Evolutionary conservation across 35 echinoderm and acorn worm genomes (phyloP).

Genomic region (Amphiura filiformis): DNA sequence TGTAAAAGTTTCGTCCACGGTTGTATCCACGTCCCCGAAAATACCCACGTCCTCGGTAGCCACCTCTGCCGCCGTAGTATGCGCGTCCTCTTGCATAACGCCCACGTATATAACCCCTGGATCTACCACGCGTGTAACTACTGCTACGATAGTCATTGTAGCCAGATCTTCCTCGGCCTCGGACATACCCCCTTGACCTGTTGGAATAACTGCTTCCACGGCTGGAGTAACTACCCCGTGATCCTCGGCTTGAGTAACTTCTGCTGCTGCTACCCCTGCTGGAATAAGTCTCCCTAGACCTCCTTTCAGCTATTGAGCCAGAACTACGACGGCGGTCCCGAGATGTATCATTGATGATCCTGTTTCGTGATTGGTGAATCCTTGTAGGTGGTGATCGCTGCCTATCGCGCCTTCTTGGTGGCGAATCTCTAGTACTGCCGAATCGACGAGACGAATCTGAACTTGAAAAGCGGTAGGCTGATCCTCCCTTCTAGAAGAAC

Average conservation of each 20-base stretch:
- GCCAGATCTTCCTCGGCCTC: too few species aligned
- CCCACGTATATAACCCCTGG: background rate
- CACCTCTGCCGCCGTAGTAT: background rate
- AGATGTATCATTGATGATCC: background rate
- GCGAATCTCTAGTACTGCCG: too few species aligned
- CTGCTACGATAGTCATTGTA: background rate
- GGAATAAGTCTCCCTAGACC: background rate
- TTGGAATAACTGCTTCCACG: background rate
- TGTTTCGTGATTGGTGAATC: background rate
- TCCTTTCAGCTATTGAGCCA: background rate
- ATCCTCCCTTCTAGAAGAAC: background rate
- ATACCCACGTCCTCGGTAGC: background rate
- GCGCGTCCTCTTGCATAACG: background rate
- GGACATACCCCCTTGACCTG: background rate
- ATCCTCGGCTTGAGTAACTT: background rate
- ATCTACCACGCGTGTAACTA: background rate
- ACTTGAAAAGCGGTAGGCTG: background rate
- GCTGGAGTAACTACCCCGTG: background rate
- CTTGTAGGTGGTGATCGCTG: constrained; percentile 1
- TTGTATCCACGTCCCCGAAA: background rate
- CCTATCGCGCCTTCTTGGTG: background rate
- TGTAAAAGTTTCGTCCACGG: background rate
- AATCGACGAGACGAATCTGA: background rate
- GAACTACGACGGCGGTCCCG: background rate
- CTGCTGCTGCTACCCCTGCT: background rate